Evolutionary conservation across 2,113 vertebrate species (phyloP), one percentile per base, ranked within the genome.

Genomic region (Eolophus roseicapilla): DNA sequence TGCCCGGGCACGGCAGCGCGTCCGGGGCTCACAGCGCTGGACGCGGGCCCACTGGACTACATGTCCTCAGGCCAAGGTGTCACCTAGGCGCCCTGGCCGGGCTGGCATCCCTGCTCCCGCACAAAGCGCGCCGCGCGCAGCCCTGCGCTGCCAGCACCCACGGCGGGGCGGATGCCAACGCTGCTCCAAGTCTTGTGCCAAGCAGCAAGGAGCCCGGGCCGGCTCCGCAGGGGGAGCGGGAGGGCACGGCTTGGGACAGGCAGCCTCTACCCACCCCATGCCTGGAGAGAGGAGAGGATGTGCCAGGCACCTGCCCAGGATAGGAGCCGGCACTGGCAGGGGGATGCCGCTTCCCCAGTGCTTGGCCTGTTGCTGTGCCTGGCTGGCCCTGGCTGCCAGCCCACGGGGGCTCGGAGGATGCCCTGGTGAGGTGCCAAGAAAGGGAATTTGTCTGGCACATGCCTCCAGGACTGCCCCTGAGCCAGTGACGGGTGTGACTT

Each of bases 381-480:
- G 5, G 39, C 69, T 73, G 87, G 63, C 64, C 59, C 63, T 62
- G 87, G 77, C 81, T 78, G 87, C 59, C 88, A 89, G 94, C 92
- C 88, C 14, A 1, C 29, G 85, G 88, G 74, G 86, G 43, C 65
- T 87, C 3, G 2, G 5, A 37, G 82, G 85, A 55, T 82, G 88
- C 78, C 82, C 88, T 96, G 92, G 91, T 78, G 49, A 68, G 78
- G 81, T 0, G 3, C 78, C 94, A 43, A 63, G 85, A 64, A 39
- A 24, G 82, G 85, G 92, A 92, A 87, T 92, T 90, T 84, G 85
- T 33, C 92, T 92, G 91, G 88, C 65, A 33, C 92, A 41, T 16
- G 78, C 62, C 69, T 74, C 41, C 19, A 3, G 65, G 44, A 47
- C 82, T 69, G 65, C 60, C 27, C 47, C 62, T 37, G 71, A 67